These are phyloP conservation scores for Telmatochromis brachygnathus DNA, from an alignment of 2,113 vertebrate genomes.

Conservation along the genomic window DNA sequence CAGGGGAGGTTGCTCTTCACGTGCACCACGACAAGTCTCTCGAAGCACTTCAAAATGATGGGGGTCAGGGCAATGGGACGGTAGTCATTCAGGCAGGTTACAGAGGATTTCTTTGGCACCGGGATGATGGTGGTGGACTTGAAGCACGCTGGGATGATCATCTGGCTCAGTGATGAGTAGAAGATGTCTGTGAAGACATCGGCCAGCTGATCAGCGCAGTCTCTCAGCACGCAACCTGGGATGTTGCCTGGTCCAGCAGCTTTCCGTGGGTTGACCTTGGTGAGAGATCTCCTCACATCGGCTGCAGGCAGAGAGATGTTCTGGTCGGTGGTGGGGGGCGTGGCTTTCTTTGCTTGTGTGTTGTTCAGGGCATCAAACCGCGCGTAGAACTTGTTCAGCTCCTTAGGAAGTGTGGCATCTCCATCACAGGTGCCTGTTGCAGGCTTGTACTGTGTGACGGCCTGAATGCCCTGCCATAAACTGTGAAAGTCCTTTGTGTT, in stretches of 20 bases:
- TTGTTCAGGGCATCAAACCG: background rate
- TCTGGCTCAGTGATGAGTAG: background rate
- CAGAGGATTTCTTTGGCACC: background rate
- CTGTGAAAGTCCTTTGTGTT: background rate
- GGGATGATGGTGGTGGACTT: background rate
- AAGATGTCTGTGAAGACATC: background rate
- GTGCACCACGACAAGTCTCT: background rate
- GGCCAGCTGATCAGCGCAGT: background rate
- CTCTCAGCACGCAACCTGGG: background rate
- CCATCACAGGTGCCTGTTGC: background rate
- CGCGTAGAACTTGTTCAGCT: background rate
- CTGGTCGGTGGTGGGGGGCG: background rate
- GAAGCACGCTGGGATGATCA: background rate
- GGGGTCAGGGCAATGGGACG: accelerated
- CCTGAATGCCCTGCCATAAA: background rate
- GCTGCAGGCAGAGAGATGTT: background rate
- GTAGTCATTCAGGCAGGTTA: background rate
- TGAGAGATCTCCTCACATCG: background rate
- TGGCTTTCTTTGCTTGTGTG: background rate
- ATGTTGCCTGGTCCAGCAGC: background rate
- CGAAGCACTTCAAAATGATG: background rate
- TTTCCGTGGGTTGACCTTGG: background rate
- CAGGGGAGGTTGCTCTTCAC: background rate
- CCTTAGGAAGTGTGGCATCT: background rate
- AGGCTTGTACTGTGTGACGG: background rate